Base-by-base conservation (phyloP, 2,113 vertebrate species). In the Tauraco erythrolophus region DNA sequence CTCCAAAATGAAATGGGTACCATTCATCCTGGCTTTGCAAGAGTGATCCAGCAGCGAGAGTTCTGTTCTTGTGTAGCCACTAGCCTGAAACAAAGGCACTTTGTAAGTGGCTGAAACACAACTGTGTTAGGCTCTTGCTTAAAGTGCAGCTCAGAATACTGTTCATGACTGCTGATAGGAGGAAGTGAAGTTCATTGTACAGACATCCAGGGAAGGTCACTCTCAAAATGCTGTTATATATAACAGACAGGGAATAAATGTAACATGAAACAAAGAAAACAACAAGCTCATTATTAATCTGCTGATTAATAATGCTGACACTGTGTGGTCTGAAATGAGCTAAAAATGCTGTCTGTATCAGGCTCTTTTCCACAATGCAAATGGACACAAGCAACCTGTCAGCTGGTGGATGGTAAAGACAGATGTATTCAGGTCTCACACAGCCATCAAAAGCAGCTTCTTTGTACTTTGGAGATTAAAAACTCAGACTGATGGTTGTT, bases 1-100 rank as follows among this genome's bases (percentile, higher is more conserved):
- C 84, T 99, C 98, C 98, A 99, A 94, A 43, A 99, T 98, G 98
- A 99, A 99, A 98, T 99, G 99, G 66, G 99, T 99, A 83, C 94
- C 97, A 60, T 99, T 99, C 93, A 97, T 98, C 77, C 90, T 98
- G 83, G 99, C 99, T 97, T 98, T 99, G 98, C 99, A 99, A 51
- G 97, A 94, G 77, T 98, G 98, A 98, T 99, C 99, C 96, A 98
- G 95, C 54, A 99, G 98, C 2, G 99, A 99, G 85, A 99, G 98
- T 88, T 99, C 99, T 62, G 98, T 98, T 79, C 98, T 98, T 16
- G 92, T 35, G 94, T 98, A 98, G 60, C 99, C 98, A 0, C 86
- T 98, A 19, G 98, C 98, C 99, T 99, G 97, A 72, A 98, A 97
- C 96, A 96, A 97, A 97, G 90, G 74, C 10, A 27, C 76, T 76